Evolutionary conservation across 2,888 invertebrate species (phyloP).

Genomic region (Habrosyne pyritoides): DNA sequence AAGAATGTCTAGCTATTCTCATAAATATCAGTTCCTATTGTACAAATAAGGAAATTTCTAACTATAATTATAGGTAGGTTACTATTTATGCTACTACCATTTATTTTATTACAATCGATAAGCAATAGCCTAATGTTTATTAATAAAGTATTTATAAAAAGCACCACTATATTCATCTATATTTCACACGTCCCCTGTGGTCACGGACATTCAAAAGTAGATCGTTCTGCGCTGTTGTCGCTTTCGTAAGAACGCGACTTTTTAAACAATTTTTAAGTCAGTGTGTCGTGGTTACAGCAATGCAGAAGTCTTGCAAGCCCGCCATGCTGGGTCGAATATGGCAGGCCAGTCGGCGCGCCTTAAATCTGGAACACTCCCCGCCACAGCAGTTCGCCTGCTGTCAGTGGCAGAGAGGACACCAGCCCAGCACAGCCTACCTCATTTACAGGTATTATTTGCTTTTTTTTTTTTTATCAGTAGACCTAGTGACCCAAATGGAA

Average conservation of each 20-base stretch:
- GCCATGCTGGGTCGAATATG: constrained; percentile 69
- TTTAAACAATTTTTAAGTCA: not conserved
- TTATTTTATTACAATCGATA: too few species aligned
- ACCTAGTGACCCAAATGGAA: not conserved
- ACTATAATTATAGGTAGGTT: too few species aligned
- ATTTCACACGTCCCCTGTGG: not conserved
- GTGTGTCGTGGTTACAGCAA: constrained; percentile 47
- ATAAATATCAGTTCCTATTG: not conserved
- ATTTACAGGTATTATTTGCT: constrained; percentile 63
- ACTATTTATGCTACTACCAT: too few species aligned
- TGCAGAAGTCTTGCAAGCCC: constrained; percentile 72
- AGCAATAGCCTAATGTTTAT: not conserved
- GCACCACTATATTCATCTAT: not conserved
- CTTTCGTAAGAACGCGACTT: not conserved
- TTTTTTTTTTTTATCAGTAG: not conserved
- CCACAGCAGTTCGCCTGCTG: constrained; percentile 75
- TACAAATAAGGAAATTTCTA: too few species aligned
- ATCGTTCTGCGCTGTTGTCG: not conserved
- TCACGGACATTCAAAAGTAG: not conserved
- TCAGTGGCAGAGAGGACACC: constrained; percentile 83
- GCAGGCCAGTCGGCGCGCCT: constrained; percentile 65
- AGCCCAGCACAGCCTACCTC: constrained; percentile 76
- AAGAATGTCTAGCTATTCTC: not conserved
- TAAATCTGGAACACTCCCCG: constrained; percentile 67
- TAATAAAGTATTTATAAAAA: not conserved